Conservation (phyloP, 2,113 vertebrate genomes). For the Ammodramus savannarum region DNA sequence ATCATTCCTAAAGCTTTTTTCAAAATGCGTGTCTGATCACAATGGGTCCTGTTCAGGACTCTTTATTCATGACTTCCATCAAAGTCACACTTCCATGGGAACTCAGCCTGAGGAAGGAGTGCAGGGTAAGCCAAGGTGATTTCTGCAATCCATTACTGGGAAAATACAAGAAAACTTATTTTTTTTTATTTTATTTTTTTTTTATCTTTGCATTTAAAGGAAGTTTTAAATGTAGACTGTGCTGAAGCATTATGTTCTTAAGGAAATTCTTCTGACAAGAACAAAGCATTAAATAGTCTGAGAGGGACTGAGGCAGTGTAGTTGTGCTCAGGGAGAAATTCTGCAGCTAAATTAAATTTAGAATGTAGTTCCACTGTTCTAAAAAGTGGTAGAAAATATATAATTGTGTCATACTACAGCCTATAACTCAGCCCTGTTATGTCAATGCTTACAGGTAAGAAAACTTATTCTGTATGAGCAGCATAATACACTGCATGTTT, state of each 20-base stretch:
- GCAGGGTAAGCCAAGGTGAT: not conserved
- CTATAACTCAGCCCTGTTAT: not conserved
- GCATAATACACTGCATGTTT: not conserved
- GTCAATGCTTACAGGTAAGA: not conserved
- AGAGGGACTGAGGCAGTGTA: not conserved
- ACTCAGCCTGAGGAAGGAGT: not conserved
- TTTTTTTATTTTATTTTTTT: not conserved
- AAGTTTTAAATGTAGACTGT: not conserved
- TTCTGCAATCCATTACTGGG: not conserved
- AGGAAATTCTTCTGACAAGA: not conserved
- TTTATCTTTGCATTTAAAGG: not conserved
- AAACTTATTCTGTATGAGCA: not conserved
- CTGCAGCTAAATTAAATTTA: not conserved
- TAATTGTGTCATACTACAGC: not conserved
- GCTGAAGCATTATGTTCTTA: not conserved
- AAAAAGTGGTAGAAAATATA: not conserved
- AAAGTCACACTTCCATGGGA: not conserved
- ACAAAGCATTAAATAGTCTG: not conserved
- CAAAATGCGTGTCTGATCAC: not conserved
- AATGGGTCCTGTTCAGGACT: not conserved
- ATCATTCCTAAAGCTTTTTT: constrained; percentile 34
- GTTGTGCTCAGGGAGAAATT: not conserved
- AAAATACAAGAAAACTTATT: not conserved
- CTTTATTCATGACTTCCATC: not conserved
- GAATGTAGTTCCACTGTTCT: not conserved